Evolutionary conservation across 2,797 vertebrate species (phyloP).

Genomic region (Diplodus puntazzo): DNA sequence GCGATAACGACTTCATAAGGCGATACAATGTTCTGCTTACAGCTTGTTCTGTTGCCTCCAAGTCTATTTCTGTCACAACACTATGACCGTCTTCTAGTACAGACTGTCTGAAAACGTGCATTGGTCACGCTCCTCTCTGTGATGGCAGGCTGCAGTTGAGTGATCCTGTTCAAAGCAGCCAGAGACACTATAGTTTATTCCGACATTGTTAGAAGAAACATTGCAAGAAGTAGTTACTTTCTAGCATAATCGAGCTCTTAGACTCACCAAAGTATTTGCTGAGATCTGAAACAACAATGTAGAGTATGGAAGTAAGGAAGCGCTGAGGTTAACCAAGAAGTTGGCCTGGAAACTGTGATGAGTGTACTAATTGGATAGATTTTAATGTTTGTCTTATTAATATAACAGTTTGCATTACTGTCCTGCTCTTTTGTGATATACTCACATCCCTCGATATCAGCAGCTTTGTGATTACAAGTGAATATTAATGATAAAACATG

Average conservation of each 20-base stretch:
- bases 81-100: no score
- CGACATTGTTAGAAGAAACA: background rate
- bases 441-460: no score
- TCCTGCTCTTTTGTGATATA: no score
- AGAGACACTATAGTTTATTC: background rate
- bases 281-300: background rate
- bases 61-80: no score
- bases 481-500: background rate
- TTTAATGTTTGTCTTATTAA: background rate
- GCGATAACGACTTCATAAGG: no score
- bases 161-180: no score
- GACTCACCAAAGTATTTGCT: no score
- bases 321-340: background rate
- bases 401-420: no score
- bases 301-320: background rate
- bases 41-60: no score
- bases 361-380: background rate
- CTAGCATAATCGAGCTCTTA: no score
- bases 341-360: background rate
- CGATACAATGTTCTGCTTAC: no score
- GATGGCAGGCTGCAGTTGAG: background rate
- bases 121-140: background rate
- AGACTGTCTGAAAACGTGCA: background rate
- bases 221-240: background rate
- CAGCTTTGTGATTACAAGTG: no score